phyloP scores from a whole-genome alignment of 2,113 vertebrate genomes.

The Chelonoidis abingdonii region DNA sequence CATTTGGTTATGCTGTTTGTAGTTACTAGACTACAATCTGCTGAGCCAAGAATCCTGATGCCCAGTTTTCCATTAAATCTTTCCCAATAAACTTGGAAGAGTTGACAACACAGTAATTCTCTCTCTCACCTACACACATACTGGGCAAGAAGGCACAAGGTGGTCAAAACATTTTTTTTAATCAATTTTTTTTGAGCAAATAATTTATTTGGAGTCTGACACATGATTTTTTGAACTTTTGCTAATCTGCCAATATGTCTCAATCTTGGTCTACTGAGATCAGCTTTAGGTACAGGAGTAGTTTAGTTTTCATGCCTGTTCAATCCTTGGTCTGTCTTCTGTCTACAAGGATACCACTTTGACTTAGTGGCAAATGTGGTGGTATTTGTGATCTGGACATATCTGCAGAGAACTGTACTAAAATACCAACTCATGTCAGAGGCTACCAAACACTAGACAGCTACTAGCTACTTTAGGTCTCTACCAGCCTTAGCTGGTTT shows the following conservation, averaged over 20 bases:
- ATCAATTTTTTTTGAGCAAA: neutral
- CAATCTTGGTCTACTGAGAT: constrained; percentile 51
- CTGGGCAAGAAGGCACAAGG: neutral
- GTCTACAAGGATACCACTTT: constrained; percentile 61
- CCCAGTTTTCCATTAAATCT: constrained; percentile 27
- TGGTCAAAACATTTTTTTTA: neutral
- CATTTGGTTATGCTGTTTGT: constrained; percentile 57
- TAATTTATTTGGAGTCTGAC: constrained; percentile 17
- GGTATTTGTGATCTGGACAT: neutral
- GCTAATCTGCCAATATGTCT: constrained; percentile 49
- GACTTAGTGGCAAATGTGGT: constrained; percentile 57
- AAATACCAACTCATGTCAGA: constrained; percentile 36
- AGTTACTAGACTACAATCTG: constrained; percentile 67
- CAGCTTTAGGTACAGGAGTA: neutral
- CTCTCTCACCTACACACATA: neutral
- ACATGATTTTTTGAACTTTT: constrained; percentile 61
- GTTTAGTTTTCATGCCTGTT: constrained; percentile 48
- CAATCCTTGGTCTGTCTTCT: constrained; percentile 53
- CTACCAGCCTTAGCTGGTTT: constrained; percentile 53
- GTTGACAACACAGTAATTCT: neutral
- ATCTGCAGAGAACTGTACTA: constrained; percentile 36
- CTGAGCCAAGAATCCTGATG: constrained; percentile 62
- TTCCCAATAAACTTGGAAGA: constrained; percentile 13
- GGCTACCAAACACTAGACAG: constrained; percentile 18
- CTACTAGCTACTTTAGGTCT: neutral